These are phyloP conservation scores for Oscheius sp. DNA, from an alignment of 1,140 invertebrate species.

Conservation along the genomic window DNA sequence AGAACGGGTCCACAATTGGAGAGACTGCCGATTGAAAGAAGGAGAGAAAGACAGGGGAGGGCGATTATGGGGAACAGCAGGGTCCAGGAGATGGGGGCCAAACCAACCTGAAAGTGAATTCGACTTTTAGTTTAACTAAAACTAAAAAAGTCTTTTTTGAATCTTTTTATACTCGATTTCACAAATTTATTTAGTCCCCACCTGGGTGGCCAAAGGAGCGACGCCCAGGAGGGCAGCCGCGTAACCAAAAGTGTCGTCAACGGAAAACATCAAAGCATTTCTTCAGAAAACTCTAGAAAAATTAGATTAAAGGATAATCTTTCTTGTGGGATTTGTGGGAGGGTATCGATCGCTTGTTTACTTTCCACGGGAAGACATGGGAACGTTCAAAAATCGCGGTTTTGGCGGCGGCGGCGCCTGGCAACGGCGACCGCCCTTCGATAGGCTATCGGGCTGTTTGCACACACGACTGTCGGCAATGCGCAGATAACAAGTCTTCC, in stretches of 20 bases:
- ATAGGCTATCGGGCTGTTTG: too few species aligned
- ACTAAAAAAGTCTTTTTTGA: too few species aligned
- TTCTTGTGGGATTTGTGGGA: too few species aligned
- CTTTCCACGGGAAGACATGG: too few species aligned
- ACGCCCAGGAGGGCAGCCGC: conserved; percentile 1
- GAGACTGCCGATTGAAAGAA: conserved; percentile 18
- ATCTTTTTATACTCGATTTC: neutral
- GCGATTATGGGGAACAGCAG: conserved; percentile 25
- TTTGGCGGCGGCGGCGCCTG: too few species aligned
- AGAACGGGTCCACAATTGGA: conserved; percentile 27
- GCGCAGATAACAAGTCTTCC: too few species aligned
- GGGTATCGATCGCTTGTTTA: too few species aligned
- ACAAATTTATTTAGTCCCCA: neutral
- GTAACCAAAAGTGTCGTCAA: conserved; percentile 10
- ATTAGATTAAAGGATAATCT: too few species aligned
- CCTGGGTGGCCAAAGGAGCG: conserved; percentile 9
- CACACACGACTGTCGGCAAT: too few species aligned
- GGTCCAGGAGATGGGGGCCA: conserved; percentile 12
- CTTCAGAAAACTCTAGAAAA: too few species aligned
- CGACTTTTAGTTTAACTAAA: neutral
- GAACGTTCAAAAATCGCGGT: too few species aligned
- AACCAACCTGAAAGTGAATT: conserved; percentile 1
- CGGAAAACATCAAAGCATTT: neutral
- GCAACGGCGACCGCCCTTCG: too few species aligned
- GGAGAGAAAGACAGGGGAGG: conserved; percentile 18